A percentile compares a stretch with the other conserved stretches of the same genome.
Conservation (phyloP, 2,797 vertebrate species). For the Loriculus beryllinus region DNA sequence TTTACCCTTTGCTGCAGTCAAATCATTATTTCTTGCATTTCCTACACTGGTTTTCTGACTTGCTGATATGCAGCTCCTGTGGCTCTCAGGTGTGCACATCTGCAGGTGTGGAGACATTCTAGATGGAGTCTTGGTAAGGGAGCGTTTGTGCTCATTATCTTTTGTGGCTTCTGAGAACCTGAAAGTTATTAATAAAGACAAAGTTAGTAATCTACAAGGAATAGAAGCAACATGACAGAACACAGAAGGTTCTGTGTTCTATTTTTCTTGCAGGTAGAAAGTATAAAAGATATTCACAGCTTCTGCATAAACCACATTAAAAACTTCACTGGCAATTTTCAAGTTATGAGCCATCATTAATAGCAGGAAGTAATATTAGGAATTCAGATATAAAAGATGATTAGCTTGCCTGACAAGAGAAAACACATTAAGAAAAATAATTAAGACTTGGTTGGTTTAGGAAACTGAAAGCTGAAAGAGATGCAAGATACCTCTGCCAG, state of each 20-base stretch:
- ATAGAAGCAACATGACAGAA: neutral
- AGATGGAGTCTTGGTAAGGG: conserved; percentile 88
- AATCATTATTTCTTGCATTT: neutral
- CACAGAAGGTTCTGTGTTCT: neutral
- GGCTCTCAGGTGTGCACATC: neutral
- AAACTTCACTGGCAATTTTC: neutral
- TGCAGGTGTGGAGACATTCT: conserved; percentile 77
- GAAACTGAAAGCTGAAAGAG: neutral
- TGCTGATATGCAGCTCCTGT: conserved; percentile 30
- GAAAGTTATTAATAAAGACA: neutral
- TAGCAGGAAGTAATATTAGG: neutral
- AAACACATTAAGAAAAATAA: neutral
- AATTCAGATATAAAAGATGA: neutral
- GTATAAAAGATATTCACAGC: neutral
- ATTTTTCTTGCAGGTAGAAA: neutral
- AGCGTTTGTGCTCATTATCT: conserved; percentile 88
- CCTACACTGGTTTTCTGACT: neutral
- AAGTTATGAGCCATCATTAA: neutral
- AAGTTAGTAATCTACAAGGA: neutral
- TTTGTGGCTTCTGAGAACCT: conserved; percentile 88
- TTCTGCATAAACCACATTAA: neutral
- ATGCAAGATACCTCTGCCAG: neutral
- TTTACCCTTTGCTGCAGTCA: conserved; percentile 54
- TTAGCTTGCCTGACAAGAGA: neutral
- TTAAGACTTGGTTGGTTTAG: neutral